Evolutionary conservation across 2,888 invertebrate genomes (phyloP), one percentile per base, ranked within the genome.

Genomic region (Lathronympha strigana): DNA sequence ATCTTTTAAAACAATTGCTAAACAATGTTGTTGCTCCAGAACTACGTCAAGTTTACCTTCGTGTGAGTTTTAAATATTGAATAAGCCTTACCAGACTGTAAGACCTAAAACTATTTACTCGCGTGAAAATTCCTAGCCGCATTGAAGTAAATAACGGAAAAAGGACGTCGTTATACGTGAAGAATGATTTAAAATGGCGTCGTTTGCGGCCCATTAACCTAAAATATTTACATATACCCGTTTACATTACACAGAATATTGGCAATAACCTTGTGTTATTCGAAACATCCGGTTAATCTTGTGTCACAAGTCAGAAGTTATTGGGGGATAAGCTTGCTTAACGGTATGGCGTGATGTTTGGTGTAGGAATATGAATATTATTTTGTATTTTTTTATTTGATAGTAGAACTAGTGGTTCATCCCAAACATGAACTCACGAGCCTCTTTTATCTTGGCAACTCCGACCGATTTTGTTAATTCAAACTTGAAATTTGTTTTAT

Each of bases 171-270:
- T 63, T 63, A 49, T 40, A 38, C 40, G 55, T 50, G 55, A 50
- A 43, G 50, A 63, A 57, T 63, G 28, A 49, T 50, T 57, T 40
- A 63, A 63, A 63, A 50, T 63, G 63, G 49, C 55, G 55, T 54
- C 57, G 63, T 63, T 57, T 31, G 47, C 55, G 40, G 49, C 21
- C 40, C 55, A 50, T 63, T 63, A 33, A 57, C 50, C 63, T 49
- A 31, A 13, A 50, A 50, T 33, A 63, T 63, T 63, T 57, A 50
- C 55, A 57, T 51, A 17, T 19, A 38, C 43, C 43, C 49, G 54
- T 25, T 2, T 4, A 55, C 55, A 63, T 55, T 36, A 31, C 49
- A 57, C 63, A 57, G 63, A 38, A 11, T 63, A 61, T 57, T 21
- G 4, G 15, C 33, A 58, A 13, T 45, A 23, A 45, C 6, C 28